Base-by-base conservation (phyloP, 1,140 invertebrate genomes). In the Nymphalis io region DNA sequence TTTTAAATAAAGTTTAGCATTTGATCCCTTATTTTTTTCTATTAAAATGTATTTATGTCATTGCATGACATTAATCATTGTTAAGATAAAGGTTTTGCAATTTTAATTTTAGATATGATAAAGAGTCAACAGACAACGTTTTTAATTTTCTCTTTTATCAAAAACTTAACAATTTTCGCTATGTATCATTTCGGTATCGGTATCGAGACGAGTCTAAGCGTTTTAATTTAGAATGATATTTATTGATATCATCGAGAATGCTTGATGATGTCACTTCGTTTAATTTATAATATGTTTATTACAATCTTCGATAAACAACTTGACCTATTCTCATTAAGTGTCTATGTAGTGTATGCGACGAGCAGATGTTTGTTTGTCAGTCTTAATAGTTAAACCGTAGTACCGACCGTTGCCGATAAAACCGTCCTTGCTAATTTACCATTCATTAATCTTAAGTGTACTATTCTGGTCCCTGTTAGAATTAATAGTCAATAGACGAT, bases 381-480 rank as follows among this genome's bases (percentile, higher is more conserved):
- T 27, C 20, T n/a, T n/a, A 51, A 2, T 55, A 55, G 23, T 55
- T 55, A 27, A 23, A 55, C 20, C 23, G 38, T 48, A 51, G 61
- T 53, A 23, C 33, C 51, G 15, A 23, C 33, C 51, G 15, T 11
- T 55, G 18, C n/a, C 48, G 46, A 53, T 61, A 61, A 48, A 21
- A 33, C 21, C 46, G 61, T 63, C 61, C 61, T 53, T 53, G 46
- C n/a, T 48, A n/a, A 48, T 48, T 48, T 61, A 55, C 46, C 46
- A n/a, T 20, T 63, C 27, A 63, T 63, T 53, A 63, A 53, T 63
- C 61, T 53, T 39, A 21, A 63, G 61, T 63, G 48, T 23, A 33
- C 48, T 63, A 55, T 55, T 55, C 51, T 63, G 27, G 33, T 63
- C 61, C 18, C 60, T 42, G 40, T 8, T 46, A 38, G 60, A 51